Evolutionary conservation across 2,888 invertebrate genomes (phyloP), one percentile per base, ranked within the genome.

Genomic region (Xylocampa areola): DNA sequence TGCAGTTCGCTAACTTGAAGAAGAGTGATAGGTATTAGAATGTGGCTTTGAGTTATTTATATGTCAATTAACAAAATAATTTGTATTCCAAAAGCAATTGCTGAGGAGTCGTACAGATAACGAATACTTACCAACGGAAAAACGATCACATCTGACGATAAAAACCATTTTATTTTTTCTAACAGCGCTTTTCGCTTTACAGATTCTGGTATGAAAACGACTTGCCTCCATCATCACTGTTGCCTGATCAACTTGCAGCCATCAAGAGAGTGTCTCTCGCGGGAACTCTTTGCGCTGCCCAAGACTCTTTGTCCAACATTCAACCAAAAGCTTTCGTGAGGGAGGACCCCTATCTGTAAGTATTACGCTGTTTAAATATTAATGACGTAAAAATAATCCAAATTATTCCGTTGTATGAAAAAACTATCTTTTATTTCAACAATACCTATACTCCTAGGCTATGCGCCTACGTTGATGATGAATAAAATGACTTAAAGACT

Each of bases 201-300:
- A 94, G 98, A 63, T 98, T 98, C 86, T 99, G 98, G 98, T 98
- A 98, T 81, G 98, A 99, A 87, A 98, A 98, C 83, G 98, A 98
- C 81, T 94, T 98, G 37, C 98, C 98, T 0, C 98, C 98, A 0
- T 97, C 98, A 11, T 96, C 98, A 0, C 95, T 98, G 63, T 95
- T 94, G 0, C 94, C 95, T 57, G 96, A 96, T 41, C 98, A 98
- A 83, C 91, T 98, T 7, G 95, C 95, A 50, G 97, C 98, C 68
- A 95, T 98, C 41, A 95, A 97, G 39, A 97, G 97, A 79, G 96
- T 97, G 0, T 96, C 97, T 0, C 87, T 98, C 0, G 96, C 98
- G 0, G 96, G 97, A 1, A 89, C 98, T 3, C 89, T 98, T 6
- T 98, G 98, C 78, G 96, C 96, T 7, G 96, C 97, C 51, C 96